Conservation (phyloP, 1,140 invertebrate species). For the Formica selysi region DNA sequence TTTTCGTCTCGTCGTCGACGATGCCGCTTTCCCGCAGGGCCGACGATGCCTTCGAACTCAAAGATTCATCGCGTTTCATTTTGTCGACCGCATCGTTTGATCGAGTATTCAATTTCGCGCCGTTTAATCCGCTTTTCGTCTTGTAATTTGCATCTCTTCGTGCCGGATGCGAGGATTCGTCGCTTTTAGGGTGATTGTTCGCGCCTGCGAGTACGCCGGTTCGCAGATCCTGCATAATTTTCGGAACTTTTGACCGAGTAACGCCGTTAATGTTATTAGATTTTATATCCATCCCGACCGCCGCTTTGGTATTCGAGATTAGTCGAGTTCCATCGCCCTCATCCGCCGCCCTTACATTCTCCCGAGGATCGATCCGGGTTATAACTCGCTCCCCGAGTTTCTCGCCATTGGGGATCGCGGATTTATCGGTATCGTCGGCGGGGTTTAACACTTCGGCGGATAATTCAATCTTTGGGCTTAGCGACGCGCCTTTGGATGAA, state of each 20-base stretch:
- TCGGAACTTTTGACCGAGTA: neutral
- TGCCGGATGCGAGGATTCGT: neutral
- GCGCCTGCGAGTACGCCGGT: neutral
- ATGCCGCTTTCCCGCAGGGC: neutral
- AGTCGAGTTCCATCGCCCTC: neutral
- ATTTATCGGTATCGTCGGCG: neutral
- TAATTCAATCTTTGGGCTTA: conserved; percentile 41
- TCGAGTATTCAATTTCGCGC: conserved; percentile 50
- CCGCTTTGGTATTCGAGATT: neutral
- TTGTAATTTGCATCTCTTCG: conserved; percentile 32
- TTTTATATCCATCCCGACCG: neutral
- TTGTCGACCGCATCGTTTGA: conserved; percentile 30
- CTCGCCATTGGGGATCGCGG: neutral
- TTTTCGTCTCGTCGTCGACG: neutral
- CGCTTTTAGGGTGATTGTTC: neutral
- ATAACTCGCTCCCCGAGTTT: neutral
- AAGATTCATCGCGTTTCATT: conserved; percentile 14
- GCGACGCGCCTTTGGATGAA: conserved; percentile 1
- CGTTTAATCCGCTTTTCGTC: conserved; percentile 47
- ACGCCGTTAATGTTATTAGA: neutral
- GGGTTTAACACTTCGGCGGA: neutral
- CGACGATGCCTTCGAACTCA: neutral
- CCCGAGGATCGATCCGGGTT: neutral
- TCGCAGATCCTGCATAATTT: neutral
- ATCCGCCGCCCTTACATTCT: no score